phyloP scores from a whole-genome alignment of 1,140 invertebrate species.

The Helicoverpa armigera region DNA sequence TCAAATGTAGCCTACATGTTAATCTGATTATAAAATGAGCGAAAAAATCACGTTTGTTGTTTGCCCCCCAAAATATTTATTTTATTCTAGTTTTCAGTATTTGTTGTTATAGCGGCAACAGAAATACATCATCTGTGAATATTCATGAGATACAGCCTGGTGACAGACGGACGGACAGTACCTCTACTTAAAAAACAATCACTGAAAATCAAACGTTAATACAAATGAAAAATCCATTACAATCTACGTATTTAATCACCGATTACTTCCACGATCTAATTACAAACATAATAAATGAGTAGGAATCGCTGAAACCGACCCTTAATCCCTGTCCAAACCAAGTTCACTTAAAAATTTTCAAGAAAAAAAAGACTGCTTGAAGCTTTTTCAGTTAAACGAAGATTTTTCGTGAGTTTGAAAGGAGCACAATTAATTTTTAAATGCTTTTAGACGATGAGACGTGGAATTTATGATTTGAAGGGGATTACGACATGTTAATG shows the following conservation, averaged over 20 bases:
- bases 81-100: too few species aligned
- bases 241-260: neutral
- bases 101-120: too few species aligned
- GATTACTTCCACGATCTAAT: constrained; percentile 2
- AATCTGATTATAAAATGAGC: too few species aligned
- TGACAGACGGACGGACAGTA: too few species aligned
- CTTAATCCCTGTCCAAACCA: constrained; percentile 40
- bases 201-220: too few species aligned
- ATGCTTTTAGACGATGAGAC: constrained; percentile 26
- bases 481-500: constrained; percentile 15
- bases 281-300: constrained; percentile 27
- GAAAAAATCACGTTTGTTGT: too few species aligned
- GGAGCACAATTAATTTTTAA: constrained; percentile 41
- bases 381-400: constrained; percentile 36
- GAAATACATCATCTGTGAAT: too few species aligned
- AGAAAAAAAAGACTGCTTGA: constrained; percentile 33
- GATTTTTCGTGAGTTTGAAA: constrained; percentile 37
- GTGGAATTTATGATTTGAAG: constrained; percentile 5
- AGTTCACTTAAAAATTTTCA: constrained; percentile 41
- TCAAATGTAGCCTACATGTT: too few species aligned
- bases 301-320: neutral
- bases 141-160: too few species aligned
- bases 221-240: neutral
- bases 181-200: too few species aligned
- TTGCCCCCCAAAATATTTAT: too few species aligned